Evolutionary conservation across 2,797 vertebrate species (phyloP).

Genomic region (Xiphorhynchus erythropygius): DNA sequence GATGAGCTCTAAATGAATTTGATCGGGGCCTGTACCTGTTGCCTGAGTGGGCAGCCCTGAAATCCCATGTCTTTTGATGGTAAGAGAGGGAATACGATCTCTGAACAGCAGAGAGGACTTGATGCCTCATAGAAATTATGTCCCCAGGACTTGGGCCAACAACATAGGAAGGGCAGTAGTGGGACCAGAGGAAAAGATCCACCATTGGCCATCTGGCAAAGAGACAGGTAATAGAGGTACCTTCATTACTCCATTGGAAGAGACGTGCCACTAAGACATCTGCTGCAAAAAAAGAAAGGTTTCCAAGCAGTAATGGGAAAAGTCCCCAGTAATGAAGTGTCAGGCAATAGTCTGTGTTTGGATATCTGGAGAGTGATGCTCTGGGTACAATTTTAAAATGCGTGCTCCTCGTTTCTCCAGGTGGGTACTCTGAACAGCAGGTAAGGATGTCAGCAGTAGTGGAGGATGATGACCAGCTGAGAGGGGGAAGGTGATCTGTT

Average conservation of each 20-base stretch:
- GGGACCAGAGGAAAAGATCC: background rate
- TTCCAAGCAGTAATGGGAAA: background rate
- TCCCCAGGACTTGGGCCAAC: background rate
- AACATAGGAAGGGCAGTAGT: background rate
- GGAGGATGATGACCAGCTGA: background rate
- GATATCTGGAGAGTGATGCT: conserved; percentile 48
- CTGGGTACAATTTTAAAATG: background rate
- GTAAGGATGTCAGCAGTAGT: background rate
- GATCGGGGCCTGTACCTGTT: background rate
- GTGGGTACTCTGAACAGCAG: background rate
- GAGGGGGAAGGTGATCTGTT: background rate
- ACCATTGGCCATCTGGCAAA: background rate
- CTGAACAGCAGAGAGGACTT: background rate
- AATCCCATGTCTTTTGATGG: background rate
- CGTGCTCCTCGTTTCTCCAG: background rate
- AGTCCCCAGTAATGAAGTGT: background rate
- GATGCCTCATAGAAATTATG: background rate
- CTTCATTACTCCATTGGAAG: background rate
- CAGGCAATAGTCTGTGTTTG: conserved; percentile 32
- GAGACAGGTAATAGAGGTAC: background rate
- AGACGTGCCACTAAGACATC: background rate
- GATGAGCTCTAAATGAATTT: background rate
- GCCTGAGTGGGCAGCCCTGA: background rate
- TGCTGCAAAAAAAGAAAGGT: background rate
- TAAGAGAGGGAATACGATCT: background rate